Base-by-base conservation (phyloP, 2,888 invertebrate genomes). In the Fissipunctia ypsillon region DNA sequence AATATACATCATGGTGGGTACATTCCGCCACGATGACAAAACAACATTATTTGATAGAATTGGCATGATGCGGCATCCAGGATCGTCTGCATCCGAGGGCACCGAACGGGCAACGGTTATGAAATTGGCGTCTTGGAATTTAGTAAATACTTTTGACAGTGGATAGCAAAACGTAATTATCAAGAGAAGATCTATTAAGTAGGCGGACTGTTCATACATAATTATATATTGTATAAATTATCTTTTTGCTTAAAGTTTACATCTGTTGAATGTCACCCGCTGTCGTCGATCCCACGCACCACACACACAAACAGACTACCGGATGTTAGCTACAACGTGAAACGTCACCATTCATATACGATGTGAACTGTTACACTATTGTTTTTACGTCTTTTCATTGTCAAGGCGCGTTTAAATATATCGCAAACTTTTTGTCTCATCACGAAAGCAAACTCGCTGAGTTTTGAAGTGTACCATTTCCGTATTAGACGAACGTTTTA, bases 311-410 rank as follows among this genome's bases (percentile, higher is more conserved):
- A 65, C 35, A 60, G 67, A 73, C 78, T 86, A 69, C 88, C 88
- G 88, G 88, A 88, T 88, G 83, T 76, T 76, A 64, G 54, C 73
- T 72, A 43, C 78, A 68, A 45, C 83, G 80, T 76, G 80, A 79
- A 78, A 83, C 87, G 81, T 85, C 84, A 81, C 81, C 71, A 84
- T 87, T 88, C 84, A 83, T 83, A 74, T 45, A 70, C 67, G 63
- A 68, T 87, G 87, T 82, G 86, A 87, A 87, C 86, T 87, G 86
- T 84, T 84, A 87, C 87, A 77, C 78, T 76, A 81, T 83, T 87
- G 85, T 87, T 81, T 84, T 76, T 75, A 61, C 41, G 38, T 43
- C 50, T 69, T 72, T 85, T 85, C 87, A 86, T 80, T 84, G 87
- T 76, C 87, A 86, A 85, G 87, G 87, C 61, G 76, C 63, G 69